phyloP scores from a whole-genome alignment of 1,140 invertebrate species.

The Papilio dardanus region DNA sequence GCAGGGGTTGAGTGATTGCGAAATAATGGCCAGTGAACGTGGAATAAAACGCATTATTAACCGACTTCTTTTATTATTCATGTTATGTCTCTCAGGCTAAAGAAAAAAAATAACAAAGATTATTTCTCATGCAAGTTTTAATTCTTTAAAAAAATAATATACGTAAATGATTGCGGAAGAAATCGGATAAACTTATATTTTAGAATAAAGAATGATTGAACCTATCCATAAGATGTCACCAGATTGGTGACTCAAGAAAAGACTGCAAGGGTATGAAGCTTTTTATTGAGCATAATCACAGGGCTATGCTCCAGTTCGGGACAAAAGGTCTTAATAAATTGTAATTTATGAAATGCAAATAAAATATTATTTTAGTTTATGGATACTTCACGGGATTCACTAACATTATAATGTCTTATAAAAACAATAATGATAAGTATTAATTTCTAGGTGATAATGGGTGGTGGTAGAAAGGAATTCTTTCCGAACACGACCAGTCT shows the following conservation, averaged over 20 bases:
- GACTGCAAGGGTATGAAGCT: neutral
- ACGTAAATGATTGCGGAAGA: too few species aligned
- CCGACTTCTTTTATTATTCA: neutral
- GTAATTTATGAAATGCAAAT: too few species aligned
- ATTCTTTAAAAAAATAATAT: neutral
- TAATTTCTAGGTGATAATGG: constrained; percentile 85
- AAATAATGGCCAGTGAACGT: constrained; percentile 16
- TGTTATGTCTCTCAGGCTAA: neutral
- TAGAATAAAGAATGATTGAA: too few species aligned
- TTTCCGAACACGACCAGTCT: constrained; percentile 83
- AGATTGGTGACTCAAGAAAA: too few species aligned
- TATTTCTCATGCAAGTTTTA: neutral
- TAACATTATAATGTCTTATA: neutral
- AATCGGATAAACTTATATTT: too few species aligned
- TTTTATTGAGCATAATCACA: neutral
- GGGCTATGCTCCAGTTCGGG: too few species aligned
- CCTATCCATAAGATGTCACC: too few species aligned
- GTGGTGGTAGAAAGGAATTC: constrained; percentile 89
- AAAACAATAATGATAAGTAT: neutral
- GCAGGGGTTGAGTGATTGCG: constrained; percentile 12
- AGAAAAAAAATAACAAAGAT: neutral
- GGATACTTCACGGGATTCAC: neutral
- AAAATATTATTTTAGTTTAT: too few species aligned
- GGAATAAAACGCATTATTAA: neutral
- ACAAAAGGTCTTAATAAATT: too few species aligned